Percentiles rank a stretch among this genome's conserved stretches.
Conservation (phyloP, 2,888 invertebrate species). For the Kuschelorhynchus macadamiae region DNA sequence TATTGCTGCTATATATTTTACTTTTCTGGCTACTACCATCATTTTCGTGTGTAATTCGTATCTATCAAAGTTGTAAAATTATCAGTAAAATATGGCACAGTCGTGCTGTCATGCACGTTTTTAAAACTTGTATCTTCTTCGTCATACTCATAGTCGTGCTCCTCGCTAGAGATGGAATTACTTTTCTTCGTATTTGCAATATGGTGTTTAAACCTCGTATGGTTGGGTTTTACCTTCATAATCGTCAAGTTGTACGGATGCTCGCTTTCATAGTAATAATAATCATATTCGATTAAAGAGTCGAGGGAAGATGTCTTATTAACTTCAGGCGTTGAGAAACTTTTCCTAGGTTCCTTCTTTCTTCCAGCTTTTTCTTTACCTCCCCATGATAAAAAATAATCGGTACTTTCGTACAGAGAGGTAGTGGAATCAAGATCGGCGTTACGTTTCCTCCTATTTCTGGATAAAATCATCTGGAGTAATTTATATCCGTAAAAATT, state of each 20-base stretch:
- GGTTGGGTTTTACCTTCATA: constrained; percentile 4
- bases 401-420: constrained; percentile 45
- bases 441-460: constrained; percentile 26
- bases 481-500: constrained; percentile 26
- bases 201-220: constrained; percentile 6
- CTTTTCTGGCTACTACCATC: too few species aligned
- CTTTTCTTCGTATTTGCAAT: not conserved
- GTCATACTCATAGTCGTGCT: constrained; percentile 43
- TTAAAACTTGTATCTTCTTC: constrained; percentile 41
- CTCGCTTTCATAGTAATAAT: constrained; percentile 40
- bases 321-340: not conserved
- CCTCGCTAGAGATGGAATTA: constrained; percentile 27
- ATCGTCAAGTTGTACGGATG: constrained; percentile 34
- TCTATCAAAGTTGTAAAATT: constrained; percentile 14
- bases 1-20: too few species aligned
- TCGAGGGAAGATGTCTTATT: not conserved
- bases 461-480: constrained; percentile 1
- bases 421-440: constrained; percentile 25
- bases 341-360: constrained; percentile 30
- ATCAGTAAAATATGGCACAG: constrained; percentile 6
- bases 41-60: too few species aligned
- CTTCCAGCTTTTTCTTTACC: constrained; percentile 45
- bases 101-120: constrained; percentile 31
- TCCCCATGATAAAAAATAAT: constrained; percentile 46
- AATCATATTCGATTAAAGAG: constrained; percentile 14